These are phyloP conservation scores for Ambastaia sidthimunki DNA, from an alignment of 2,797 vertebrate species.

Conservation along the genomic window DNA sequence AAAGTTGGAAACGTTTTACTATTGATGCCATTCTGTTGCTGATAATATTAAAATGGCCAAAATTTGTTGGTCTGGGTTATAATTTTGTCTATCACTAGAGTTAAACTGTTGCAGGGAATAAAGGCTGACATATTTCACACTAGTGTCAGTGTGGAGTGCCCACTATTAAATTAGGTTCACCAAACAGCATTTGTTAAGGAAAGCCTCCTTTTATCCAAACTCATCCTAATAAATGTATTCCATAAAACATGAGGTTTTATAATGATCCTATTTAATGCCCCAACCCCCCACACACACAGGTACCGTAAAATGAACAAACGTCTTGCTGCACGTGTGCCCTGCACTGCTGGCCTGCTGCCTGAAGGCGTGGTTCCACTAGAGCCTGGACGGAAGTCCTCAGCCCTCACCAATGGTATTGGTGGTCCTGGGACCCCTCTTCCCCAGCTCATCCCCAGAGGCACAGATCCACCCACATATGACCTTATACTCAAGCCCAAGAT, in stretches of 20 bases:
- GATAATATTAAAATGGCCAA: no score
- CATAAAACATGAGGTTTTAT: no score
- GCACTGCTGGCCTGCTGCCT: slow-evolving; percentile 83
- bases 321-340: slow-evolving; percentile 87
- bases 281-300: slow-evolving; percentile 77
- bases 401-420: slow-evolving; percentile 89
- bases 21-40: no score
- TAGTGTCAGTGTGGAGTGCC: not conserved
- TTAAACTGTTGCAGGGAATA: no score
- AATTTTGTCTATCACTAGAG: no score
- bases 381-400: slow-evolving; percentile 84
- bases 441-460: slow-evolving; percentile 91
- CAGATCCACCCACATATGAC: slow-evolving; percentile 85
- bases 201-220: not conserved
- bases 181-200: not conserved
- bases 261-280: not conserved
- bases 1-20: no score
- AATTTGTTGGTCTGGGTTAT: no score
- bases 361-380: slow-evolving; percentile 88
- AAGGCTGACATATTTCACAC: no score
- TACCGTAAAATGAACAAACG: slow-evolving; percentile 99
- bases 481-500: slow-evolving; percentile 88
- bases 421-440: slow-evolving; percentile 77
- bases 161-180: not conserved
- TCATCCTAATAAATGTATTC: not conserved